Base-by-base conservation (phyloP, 2,888 invertebrate species). In the Oxystoma pomonae region DNA sequence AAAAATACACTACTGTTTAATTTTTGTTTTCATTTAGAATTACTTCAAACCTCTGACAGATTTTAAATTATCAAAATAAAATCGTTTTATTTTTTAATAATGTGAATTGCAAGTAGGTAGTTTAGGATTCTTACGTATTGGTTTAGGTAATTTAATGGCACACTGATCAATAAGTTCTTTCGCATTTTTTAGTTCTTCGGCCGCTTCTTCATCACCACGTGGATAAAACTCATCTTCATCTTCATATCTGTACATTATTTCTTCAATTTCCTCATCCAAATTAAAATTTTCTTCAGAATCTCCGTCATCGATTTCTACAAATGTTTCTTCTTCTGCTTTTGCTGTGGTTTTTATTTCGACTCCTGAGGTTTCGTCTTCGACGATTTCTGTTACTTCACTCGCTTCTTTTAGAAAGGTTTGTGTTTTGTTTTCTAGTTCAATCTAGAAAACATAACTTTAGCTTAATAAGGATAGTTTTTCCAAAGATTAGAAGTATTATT, bases 241-340 rank as follows among this genome's bases (percentile, higher is more conserved):
- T 35, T 35, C 35, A 35, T 35, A 35, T 35, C 35, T 35, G 3
- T 12, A 7, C 35, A 35, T 35, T 35, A 35, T 35, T 35, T 35
- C 35, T 12, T 35, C 35, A 35, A 35, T 35, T 35, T 35, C 35
- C 12, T 35, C 35, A 35, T 35, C 35, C 5, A 12, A 3, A 35
- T 35, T 35, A 35, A 35, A 35, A 35, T 35, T 7, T 7, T 35
- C 35, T 35, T 35, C 35, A 35, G 35, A 35, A 35, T 12, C 35
- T 62, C 58, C 35, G 64, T 70, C 62, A 58, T 64, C 60, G 53
- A 60, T 62, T 68, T 70, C 70, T 59, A 59, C 65, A 49, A 53
- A 61, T 19, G 61, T 50, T 61, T 65, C 65, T 53, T 67, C 69
- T 51, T 16, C 50, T 52, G 52, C 22, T 57, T 62, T 12, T 17